Evolutionary conservation across 2,797 vertebrate genomes (phyloP).

Genomic region (Pangasius sanitwongsei): DNA sequence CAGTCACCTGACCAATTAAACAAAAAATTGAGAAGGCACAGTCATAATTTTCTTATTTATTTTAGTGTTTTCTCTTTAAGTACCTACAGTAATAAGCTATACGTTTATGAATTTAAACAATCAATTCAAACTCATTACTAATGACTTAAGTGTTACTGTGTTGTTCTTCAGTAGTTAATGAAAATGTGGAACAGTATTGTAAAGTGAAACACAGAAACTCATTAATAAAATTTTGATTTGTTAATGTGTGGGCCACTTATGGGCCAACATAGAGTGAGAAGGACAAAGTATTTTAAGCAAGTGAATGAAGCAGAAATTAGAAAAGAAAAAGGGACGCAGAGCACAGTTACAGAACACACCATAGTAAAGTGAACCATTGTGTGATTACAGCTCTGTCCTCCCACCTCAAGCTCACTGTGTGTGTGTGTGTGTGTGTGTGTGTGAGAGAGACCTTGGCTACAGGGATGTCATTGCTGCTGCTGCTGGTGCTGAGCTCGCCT

Average conservation of each 20-base stretch:
- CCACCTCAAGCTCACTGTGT: not conserved
- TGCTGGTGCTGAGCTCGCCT: constrained; percentile 86
- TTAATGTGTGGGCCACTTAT: too few species aligned
- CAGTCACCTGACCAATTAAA: too few species aligned
- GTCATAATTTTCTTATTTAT: too few species aligned
- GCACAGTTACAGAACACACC: not conserved
- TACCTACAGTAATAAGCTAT: too few species aligned
- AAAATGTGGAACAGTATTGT: too few species aligned
- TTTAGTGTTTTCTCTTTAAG: too few species aligned
- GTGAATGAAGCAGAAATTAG: not conserved
- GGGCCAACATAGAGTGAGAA: not conserved
- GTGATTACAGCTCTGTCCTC: not conserved
- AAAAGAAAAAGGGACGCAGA: not conserved
- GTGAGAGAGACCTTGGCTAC: constrained; percentile 78
- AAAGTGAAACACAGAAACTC: too few species aligned
- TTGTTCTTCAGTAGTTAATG: too few species aligned
- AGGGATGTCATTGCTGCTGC: constrained; percentile 86
- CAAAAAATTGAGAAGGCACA: too few species aligned
- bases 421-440: not conserved
- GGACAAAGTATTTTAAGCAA: not conserved
- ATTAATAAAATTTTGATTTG: not conserved
- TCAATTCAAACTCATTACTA: too few species aligned
- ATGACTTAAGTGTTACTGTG: too few species aligned
- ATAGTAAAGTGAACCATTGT: not conserved
- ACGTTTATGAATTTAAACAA: too few species aligned